Base-by-base conservation (phyloP, 2,797 vertebrate species). In the Poecilia wingei region DNA sequence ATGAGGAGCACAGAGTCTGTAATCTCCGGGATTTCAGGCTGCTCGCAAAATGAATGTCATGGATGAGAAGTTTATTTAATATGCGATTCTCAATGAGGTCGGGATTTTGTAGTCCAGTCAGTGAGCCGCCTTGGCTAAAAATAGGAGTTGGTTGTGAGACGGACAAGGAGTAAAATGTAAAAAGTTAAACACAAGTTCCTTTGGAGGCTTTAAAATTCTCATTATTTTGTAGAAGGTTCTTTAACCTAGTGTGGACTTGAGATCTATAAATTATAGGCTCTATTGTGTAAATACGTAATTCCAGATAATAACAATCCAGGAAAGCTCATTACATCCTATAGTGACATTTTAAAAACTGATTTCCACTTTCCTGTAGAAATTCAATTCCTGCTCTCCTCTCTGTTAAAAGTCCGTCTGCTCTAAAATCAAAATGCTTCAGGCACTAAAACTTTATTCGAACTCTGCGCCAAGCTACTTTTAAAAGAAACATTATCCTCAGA, bases 21-120 rank as follows among this genome's bases (percentile, higher is more conserved):
- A 85, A 94, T 93, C 85, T 91, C 6, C 1, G 75, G 83, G 81
- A 91, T 84, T 87, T 87, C 41, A 25, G 78, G 79, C 82, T 80
- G 84, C 86, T 91, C 74, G 2, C 77, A 85, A 91, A 93, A 90
- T 90, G 25, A 83, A 80, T 85, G 87, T 82, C 89, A 90, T 74
- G 88, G 92, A 83, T 86, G 88, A 94, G 83, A 82, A 86, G 88
- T 82, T 86, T 53, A 78, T 84, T 87, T 88, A 86, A 92, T 87
- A 83, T 72, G 82, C 77, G 79, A 89, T 83, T 83, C 85, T 79
- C 84, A 69, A 87, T 88, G 85, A 91, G 92, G 92, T 91, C 86
- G 82, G 78, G 87, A 87, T 87, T 90, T 87, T 73, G 89, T 86
- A 82, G 81, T 81, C 59, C 22, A 25, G 51, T 53, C 78, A 57